Base-by-base conservation (phyloP, 2,113 vertebrate genomes). In the Lichenostomus cassidix region DNA sequence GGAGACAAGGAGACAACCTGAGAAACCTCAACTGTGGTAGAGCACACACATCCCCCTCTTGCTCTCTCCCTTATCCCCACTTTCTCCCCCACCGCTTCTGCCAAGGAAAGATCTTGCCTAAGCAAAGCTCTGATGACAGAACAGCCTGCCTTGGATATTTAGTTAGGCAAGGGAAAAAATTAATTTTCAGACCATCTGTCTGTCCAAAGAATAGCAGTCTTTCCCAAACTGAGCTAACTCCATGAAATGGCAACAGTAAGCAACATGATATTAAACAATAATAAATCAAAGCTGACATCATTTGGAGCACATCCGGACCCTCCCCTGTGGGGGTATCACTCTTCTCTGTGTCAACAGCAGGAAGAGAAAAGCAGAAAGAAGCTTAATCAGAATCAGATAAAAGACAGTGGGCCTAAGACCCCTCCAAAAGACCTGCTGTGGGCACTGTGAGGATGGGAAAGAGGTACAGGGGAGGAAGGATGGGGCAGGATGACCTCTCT, bases 251-350 rank as follows among this genome's bases (percentile, higher is more conserved):
- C 76, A 84, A 65, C 56, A 84, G 88, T 49, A 90, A 94, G 93
- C 94, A 92, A 81, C 56, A 68, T 12, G 76, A 81, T 92, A 95
- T 92, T 90, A 95, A 94, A 90, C 49, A 95, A 77, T 73, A 96
- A 92, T 89, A 95, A 96, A 95, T 81, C 91, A 94, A 95, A 94
- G n/a, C 58, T 94, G 88, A 92, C 83, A 92, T 87, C 12, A 94
- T 84, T 87, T 90, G 56, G 73, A 95, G 35, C 35, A 82, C 1
- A 7, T 89, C 86, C 0, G 23, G 70, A 91, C 64, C 58, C 52
- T 94, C 33, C 42, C 76, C 82, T 65, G 8, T 39, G 84, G 60
- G 83, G 56, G 20, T 84, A 92, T 95, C 76, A 67, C 50, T 85
- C 81, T 94, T 94, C 81, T 53, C 31, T 62, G 23, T 85, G 69